Conservation (phyloP, 2,888 invertebrate genomes). For the Carpatolechia fugitivella region DNA sequence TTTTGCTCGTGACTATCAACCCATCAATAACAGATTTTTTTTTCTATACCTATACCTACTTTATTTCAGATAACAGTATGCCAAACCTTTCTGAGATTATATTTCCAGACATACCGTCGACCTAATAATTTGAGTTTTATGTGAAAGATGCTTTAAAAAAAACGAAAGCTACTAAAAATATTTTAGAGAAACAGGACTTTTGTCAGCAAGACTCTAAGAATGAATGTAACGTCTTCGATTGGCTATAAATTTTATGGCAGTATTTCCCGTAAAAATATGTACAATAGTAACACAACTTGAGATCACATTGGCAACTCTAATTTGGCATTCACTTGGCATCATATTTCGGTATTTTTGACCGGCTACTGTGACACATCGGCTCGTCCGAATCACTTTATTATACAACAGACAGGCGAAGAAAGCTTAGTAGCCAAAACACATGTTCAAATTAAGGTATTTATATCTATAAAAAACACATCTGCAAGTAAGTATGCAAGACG, state of each 20-base stretch:
- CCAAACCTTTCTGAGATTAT: no score
- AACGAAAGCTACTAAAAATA: no score
- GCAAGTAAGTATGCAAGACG: neutral
- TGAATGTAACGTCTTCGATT: no score
- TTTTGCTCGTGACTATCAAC: neutral
- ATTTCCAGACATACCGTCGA: no score
- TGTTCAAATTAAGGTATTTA: neutral
- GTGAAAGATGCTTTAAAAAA: no score
- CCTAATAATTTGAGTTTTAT: no score
- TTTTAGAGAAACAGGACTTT: no score
- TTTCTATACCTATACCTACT: no score
- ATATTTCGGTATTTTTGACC: conserved; percentile 18
- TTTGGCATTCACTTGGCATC: conserved; percentile 17
- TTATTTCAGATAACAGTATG: no score
- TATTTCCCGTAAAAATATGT: no score
- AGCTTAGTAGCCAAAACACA: conserved; percentile 7
- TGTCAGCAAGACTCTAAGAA: no score
- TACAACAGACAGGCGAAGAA: conserved; percentile 16
- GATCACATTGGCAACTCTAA: neutral
- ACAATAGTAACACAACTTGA: neutral
- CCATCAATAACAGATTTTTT: neutral
- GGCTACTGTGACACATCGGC: conserved; percentile 25
- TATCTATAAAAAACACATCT: neutral
- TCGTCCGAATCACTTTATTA: conserved; percentile 19
- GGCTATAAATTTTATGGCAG: no score